Evolutionary conservation across 2,113 vertebrate genomes (phyloP).

Genomic region (Pungitius pungitius): DNA sequence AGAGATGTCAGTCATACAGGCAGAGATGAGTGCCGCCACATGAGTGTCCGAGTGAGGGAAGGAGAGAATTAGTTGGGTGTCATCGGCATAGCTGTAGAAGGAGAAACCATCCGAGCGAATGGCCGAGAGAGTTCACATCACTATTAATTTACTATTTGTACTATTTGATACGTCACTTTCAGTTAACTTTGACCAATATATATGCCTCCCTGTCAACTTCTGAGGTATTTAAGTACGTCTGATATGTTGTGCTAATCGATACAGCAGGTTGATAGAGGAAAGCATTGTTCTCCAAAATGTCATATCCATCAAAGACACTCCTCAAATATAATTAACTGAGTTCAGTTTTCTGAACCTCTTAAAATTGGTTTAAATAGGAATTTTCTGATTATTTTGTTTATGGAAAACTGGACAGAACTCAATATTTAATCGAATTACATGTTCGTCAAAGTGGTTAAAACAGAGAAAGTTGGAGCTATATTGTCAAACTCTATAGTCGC

Average conservation of each 20-base stretch:
- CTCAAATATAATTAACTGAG: conserved; percentile 35
- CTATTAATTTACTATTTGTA: neutral
- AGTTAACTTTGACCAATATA: neutral
- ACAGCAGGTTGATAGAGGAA: neutral
- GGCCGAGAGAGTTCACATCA: too few relatives aligned
- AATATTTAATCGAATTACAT: neutral
- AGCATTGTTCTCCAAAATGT: neutral
- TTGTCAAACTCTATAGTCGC: neutral
- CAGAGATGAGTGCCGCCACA: too few relatives aligned
- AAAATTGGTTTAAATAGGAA: conserved; percentile 15
- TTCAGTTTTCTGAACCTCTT: conserved; percentile 21
- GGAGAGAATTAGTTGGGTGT: too few relatives aligned
- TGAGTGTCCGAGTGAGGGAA: too few relatives aligned
- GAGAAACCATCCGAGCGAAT: too few relatives aligned
- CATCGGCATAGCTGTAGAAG: too few relatives aligned
- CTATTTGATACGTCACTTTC: neutral
- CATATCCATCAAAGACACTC: conserved; percentile 10
- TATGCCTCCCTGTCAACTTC: neutral
- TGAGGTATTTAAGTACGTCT: too few relatives aligned
- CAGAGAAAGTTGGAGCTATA: neutral
- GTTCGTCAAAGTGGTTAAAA: neutral
- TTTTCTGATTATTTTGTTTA: conserved; percentile 9
- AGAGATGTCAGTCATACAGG: too few relatives aligned
- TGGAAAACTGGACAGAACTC: neutral
- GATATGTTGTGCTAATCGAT: neutral